Evolutionary conservation across 2,113 vertebrate genomes (phyloP), one percentile per base, ranked within the genome.

Genomic region (Amblyornis subalaris): DNA sequence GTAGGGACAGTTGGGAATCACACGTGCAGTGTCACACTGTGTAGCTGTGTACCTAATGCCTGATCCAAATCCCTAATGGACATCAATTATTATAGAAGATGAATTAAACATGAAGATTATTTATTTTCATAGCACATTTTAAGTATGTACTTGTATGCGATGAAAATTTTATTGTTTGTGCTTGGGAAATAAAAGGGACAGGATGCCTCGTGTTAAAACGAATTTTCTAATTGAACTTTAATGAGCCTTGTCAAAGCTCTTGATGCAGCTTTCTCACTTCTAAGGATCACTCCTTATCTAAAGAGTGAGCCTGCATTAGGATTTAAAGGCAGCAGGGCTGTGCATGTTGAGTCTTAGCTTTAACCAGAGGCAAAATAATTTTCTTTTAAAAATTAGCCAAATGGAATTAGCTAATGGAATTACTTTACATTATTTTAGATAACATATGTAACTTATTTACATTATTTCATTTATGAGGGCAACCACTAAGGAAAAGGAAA

Each of bases 141-240:
- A 87, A 90, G 78, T 51, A 72, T 15, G 31, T 53, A 62, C 40
- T 84, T 67, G 47, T 33, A 71, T 21, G 22, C 28, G 12, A 89
- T 92, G 55, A 92, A 93, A 88, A 14, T 47, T 77, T 71, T 74
- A 84, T 66, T 80, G 26, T 6, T 87, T 89, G 60, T 60, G 12
- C 33, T 87, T 72, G 36, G 55, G 70, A 92, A 73, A 86, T 71
- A 74, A 71, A 93, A 72, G 36, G 40, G 61, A 61, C 16, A 64
- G 53, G 61, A 57, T 75, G 65, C 25, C 48, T 54, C 14, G 38
- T 19, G 20, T 69, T 87, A 69, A 86, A 88, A 89, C 4, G 2
- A 62, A 84, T 90, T 81, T 87, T 69, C 65, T 89, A 75, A 93
- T 65, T 89, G 74, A 61, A 69, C 45, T 92, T 94, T 67, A 92